Evolutionary conservation across 2,888 invertebrate genomes (phyloP).

Genomic region (Nemoura dubitans): DNA sequence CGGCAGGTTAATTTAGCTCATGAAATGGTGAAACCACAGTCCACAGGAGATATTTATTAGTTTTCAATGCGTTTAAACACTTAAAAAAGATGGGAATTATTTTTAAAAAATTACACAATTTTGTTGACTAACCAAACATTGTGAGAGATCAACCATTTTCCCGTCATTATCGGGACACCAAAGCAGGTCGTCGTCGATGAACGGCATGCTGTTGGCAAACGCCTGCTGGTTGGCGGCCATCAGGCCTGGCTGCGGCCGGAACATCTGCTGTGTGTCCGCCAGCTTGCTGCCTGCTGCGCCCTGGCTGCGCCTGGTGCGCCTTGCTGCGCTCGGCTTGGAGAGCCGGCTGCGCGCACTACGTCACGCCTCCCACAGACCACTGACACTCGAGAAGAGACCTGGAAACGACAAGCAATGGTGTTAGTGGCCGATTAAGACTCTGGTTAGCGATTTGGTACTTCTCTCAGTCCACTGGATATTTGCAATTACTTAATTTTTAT

Average conservation of each 20-base stretch:
- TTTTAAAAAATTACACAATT: too few relatives aligned
- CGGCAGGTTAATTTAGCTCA: too few relatives aligned
- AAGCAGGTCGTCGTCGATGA: constrained; percentile 93
- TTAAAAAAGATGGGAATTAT: too few relatives aligned
- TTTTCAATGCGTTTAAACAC: too few relatives aligned
- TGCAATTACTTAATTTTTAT: too few relatives aligned
- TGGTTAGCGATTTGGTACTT: too few relatives aligned
- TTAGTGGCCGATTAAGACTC: too few relatives aligned
- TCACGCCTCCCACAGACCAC: constrained; percentile 43
- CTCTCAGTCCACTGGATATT: too few relatives aligned
- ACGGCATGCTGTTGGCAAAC: constrained; percentile 74
- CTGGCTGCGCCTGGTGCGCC: constrained; percentile 2
- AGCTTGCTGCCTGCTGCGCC: constrained; percentile 50
- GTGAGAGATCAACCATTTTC: constrained; percentile 90
- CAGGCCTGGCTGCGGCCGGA: constrained; percentile 55
- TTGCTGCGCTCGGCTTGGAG: too few relatives aligned
- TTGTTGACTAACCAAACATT: constrained; percentile 76
- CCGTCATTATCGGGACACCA: constrained; percentile 96
- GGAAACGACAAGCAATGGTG: constrained; percentile 39
- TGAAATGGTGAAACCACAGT: too few relatives aligned
- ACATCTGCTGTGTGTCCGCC: constrained; percentile 52
- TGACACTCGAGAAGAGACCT: constrained; percentile 55
- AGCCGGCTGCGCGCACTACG: constrained; percentile 28
- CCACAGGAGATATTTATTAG: too few relatives aligned
- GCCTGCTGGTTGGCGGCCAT: constrained; percentile 52